Conservation (phyloP, 2,888 invertebrate species). For the Schrankia costaestrigalis region DNA sequence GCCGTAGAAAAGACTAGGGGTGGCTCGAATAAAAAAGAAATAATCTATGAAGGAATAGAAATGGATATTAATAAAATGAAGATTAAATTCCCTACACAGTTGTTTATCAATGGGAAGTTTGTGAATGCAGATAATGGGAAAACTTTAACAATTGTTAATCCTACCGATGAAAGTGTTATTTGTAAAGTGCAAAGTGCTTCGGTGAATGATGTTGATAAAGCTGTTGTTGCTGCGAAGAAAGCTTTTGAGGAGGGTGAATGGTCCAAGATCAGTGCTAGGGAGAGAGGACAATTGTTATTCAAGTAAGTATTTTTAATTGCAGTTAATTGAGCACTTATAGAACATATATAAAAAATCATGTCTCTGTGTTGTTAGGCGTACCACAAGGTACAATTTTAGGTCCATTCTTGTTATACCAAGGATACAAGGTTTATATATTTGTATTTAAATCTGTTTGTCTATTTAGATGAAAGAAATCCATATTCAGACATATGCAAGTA, state of each 20-base stretch:
- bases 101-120: conserved; percentile 96
- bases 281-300: conserved; percentile 91
- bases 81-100: conserved; percentile 91
- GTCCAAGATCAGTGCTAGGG: conserved; percentile 96
- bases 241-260: conserved; percentile 95
- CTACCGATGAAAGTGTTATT: conserved; percentile 90
- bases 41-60: conserved; percentile 87
- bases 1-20: conserved; percentile 86
- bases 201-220: conserved; percentile 90
- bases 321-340: not conserved
- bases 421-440: too few relatives aligned
- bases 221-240: conserved; percentile 92
- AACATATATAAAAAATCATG: too few relatives aligned
- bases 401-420: not conserved
- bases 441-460: too few relatives aligned
- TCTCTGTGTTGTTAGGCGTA: too few relatives aligned
- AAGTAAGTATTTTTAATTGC: conserved; percentile 73
- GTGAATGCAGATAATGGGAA: conserved; percentile 86
- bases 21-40: conserved; percentile 72
- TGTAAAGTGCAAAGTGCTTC: conserved; percentile 88
- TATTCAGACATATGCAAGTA: too few relatives aligned
- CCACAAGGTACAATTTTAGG: not conserved
- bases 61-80: conserved; percentile 91
- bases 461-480: too few relatives aligned
- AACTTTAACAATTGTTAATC: conserved; percentile 87